Evolutionary conservation across 2,888 invertebrate species (phyloP), one percentile per base, ranked within the genome.

Genomic region (Thera obeliscata): DNA sequence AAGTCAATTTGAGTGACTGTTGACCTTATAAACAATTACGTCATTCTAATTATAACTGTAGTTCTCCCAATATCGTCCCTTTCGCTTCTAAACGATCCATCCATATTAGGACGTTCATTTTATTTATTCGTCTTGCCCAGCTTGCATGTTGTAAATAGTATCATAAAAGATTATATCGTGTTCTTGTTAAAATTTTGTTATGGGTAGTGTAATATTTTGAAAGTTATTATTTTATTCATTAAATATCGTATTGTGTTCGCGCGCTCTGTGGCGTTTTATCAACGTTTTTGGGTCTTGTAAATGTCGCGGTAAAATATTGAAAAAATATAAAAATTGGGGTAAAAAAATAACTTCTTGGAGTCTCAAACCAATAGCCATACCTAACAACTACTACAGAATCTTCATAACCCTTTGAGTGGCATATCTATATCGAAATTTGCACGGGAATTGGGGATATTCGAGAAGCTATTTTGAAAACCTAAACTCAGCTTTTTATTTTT

Each of bases 131-230:
- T 91, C 92, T 93, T 92, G 93, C 93, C 93, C 88, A 83, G 86
- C 87, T 88, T 88, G 87, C 89, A 88, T 90, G 87, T 89, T 90
- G 89, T 91, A 91, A 74, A 91, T 91, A 87, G 86, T 83, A 74
- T 85, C 84, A 80, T 87, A 81, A 82, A 82, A 86, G 75, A 80
- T 84, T 88, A 87, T 89, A 87, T 87, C 84, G 81, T 83, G 84
- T 88, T 88, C 88, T 90, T 88, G 90, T 90, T 90, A 87, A 88
- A 87, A 71, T 71, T 91, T 89, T 90, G 89, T 87, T 87, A 87
- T 87, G 82, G 85, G 82, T 91, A 90, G 88, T 88, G 86, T 88
- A 87, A 87, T 87, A 86, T 84, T 84, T 77, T 77, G 75, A 77
- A 79, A 77, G 71, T 67, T 70, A 74, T 81, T 75, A 79, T 79